Conservation (phyloP, 2,888 invertebrate genomes). For the Operophtera brumata region DNA sequence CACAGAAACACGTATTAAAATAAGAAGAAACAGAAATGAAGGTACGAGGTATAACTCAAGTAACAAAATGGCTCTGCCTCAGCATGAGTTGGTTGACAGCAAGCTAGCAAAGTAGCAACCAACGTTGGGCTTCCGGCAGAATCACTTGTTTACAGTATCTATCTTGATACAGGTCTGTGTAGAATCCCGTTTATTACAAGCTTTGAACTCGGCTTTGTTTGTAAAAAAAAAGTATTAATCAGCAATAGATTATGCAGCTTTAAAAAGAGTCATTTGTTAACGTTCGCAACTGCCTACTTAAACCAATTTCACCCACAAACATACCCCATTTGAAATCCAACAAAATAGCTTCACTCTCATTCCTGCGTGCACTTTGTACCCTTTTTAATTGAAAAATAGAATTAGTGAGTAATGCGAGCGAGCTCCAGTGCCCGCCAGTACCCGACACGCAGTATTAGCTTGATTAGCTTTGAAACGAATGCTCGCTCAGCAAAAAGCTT, state of each 20-base stretch:
- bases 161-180: too few relatives aligned
- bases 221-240: too few relatives aligned
- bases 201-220: too few relatives aligned
- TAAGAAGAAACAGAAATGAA: too few relatives aligned
- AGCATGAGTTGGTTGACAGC: too few relatives aligned
- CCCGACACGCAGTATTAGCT: slow-evolving; percentile 62
- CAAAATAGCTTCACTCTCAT: slow-evolving; percentile 26
- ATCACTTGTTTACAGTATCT: too few relatives aligned
- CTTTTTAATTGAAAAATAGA: slow-evolving; percentile 53
- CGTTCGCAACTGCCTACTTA: slow-evolving; percentile 5
- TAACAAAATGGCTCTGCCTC: too few relatives aligned
- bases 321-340: slow-evolving; percentile 5
- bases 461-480: slow-evolving; percentile 65
- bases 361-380: slow-evolving; percentile 38
- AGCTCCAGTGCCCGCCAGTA: slow-evolving; percentile 27
- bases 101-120: too few relatives aligned
- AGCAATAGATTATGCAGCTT: background rate
- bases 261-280: slow-evolving; percentile 4
- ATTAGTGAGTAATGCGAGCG: slow-evolving; percentile 37
- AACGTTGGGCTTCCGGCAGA: too few relatives aligned
- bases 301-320: slow-evolving; percentile 7
- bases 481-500: slow-evolving; percentile 68
- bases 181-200: too few relatives aligned
- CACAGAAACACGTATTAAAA: too few relatives aligned
- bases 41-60: too few relatives aligned